Base-by-base conservation (phyloP, 2,113 vertebrate genomes). In the Tinamus guttatus region DNA sequence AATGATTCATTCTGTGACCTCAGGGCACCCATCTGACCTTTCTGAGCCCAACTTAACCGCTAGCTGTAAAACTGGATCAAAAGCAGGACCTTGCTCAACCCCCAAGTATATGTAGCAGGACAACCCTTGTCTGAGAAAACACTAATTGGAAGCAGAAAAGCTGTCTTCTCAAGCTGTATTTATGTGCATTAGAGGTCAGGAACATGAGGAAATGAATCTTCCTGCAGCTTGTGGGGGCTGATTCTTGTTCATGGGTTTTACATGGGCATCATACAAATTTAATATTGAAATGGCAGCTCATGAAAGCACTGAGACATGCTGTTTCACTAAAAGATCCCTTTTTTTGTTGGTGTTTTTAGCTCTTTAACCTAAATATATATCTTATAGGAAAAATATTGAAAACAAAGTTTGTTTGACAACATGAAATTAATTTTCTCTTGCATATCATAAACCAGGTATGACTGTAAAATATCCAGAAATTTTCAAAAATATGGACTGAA, bases 161-260 rank as follows among this genome's bases (percentile, higher is more conserved):
- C 60, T 83, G 80, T 60, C 62, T 81, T 63, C 16, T 34, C 45
- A 19, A 8, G 67, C 68, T 17, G 65, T 80, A 54, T 71, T 85
- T 1, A 32, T 85, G 60, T 2, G 43, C 85, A 56, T 59, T 13
- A 71, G 62, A 62, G 87, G 69, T 90, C 85, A 68, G 83, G 62
- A 78, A 8, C 68, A 30, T 3, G 81, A 94, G 95, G 92, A 90
- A 93, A 88, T 93, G 11, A 93, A 45, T 93, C 82, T 60, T 93
- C 93, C 92, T 75, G 64, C 92, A 40, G 74, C 76, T n/a, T 32
- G 82, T 0, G 38, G 90, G 80, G 88, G 90, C 85, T 40, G 85
- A 9, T 25, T 2, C 60, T 64, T 52, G 79, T 85, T 85, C 45
- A 24, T 85, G 56, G 45, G 30, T 85, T 94, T 85, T 51, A 75